A percentile compares a stretch with the other conserved stretches of the same genome.
phyloP scores from a whole-genome alignment of 2,797 vertebrate species.

The Enteromius fasciolatus region DNA sequence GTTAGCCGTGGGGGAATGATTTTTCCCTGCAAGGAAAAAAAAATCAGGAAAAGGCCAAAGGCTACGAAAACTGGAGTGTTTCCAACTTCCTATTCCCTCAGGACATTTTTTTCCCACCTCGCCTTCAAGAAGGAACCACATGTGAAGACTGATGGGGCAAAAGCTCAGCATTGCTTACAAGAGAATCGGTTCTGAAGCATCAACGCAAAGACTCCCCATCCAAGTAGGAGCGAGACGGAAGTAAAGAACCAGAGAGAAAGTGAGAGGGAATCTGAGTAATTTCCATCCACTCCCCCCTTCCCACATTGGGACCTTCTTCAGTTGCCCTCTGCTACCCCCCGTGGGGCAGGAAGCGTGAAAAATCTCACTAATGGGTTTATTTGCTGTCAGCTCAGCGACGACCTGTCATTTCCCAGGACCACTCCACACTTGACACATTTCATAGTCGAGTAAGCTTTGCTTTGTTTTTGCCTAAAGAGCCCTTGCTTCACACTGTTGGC shows the following conservation, averaged over 20 bases:
- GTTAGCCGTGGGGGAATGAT: slow-evolving; percentile 45
- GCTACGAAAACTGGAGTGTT: slow-evolving; percentile 64
- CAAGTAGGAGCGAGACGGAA: slow-evolving; percentile 23
- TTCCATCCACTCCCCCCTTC: slow-evolving; percentile 69
- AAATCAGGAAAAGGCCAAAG: slow-evolving; percentile 54
- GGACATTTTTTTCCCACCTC: slow-evolving; percentile 55
- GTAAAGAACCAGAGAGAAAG: slow-evolving; percentile 62
- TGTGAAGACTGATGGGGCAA: slow-evolving; percentile 56
- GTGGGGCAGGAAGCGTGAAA: slow-evolving; percentile 82
- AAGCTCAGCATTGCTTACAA: slow-evolving; percentile 44
- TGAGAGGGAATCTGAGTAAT: slow-evolving; percentile 60
- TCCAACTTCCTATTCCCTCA: slow-evolving; percentile 56
- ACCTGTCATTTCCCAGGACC: slow-evolving; percentile 81
- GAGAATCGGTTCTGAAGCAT: slow-evolving; percentile 54
- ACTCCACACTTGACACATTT: slow-evolving; percentile 79
- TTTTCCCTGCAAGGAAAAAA: slow-evolving; percentile 56
- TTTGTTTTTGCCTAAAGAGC: slow-evolving; percentile 66
- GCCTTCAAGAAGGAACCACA: slow-evolving; percentile 41
- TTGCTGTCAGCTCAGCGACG: slow-evolving; percentile 81
- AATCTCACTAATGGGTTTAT: slow-evolving; percentile 86
- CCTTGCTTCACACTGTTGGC: slow-evolving; percentile 63
- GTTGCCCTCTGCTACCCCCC: slow-evolving; percentile 70
- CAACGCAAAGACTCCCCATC: slow-evolving; percentile 27
- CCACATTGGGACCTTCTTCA: slow-evolving; percentile 66
- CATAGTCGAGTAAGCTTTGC: slow-evolving; percentile 81